Base-by-base conservation (phyloP, 2,797 vertebrate species). In the Bucorvus abyssinicus region DNA sequence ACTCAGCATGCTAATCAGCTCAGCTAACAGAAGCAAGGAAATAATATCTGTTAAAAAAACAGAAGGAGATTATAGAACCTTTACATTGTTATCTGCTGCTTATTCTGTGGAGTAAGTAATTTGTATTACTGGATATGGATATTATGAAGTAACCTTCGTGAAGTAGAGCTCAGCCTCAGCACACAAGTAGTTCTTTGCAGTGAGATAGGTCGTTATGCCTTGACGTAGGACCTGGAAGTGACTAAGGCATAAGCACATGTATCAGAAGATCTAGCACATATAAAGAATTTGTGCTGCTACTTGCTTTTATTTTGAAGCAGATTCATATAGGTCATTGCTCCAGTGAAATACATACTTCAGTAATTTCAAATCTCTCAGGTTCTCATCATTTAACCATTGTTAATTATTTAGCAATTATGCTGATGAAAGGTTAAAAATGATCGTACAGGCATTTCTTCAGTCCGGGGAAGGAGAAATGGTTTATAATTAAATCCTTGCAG, bases 341-440 rank as follows among this genome's bases (percentile, higher is more conserved):
- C 6, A 44, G 79, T 94, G 87, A 96, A 95, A 95, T 73, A 60
- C 47, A 52, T 71, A 75, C 73, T 96, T 96, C 89, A 90, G 88
- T 92, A 88, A 97, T 93, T 96, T 90, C 60, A 95, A 94, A 94
- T 96, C 84, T 96, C 95, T 95, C 86, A 96, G 83, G 90, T 96
- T 77, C 79, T 82, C 88, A 93, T 97, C 74, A 96, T 95, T 97
- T 94, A 97, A 87, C 96, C 67, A 95, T 96, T 97, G 90, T 96
- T 97, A 97, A 97, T 97, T 97, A 97, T 94, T 97, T 96, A 88
- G 90, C 89, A 97, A 91, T 97, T 97, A 97, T 47, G 55, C 88
- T 97, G 94, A 87, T 96, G 96, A 98, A 97, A 98, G 95, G 86
- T 97, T 97, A 97, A 95, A 95, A 97, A 95, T 94, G 60, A 97